phyloP scores from a whole-genome alignment of 1,140 invertebrate genomes.

The Papilio machaon region DNA sequence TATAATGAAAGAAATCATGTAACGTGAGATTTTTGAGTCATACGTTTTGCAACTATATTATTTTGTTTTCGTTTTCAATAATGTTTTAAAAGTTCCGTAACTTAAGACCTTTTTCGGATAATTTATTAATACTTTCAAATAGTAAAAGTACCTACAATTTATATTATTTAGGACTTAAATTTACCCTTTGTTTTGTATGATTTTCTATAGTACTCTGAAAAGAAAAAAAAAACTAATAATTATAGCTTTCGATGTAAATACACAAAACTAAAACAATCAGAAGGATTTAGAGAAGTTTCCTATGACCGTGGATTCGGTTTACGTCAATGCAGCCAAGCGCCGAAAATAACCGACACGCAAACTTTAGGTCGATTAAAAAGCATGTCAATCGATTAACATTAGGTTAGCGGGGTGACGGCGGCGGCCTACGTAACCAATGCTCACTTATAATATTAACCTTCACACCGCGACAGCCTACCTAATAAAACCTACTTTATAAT shows the following conservation, averaged over 20 bases:
- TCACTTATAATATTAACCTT: slow-evolving; percentile 24
- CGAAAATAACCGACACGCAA: slow-evolving; percentile 72
- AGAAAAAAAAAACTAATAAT: not conserved
- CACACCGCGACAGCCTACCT: not conserved
- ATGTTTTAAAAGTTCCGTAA: slow-evolving; percentile 32
- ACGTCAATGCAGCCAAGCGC: slow-evolving; percentile 74
- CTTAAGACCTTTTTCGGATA: slow-evolving; percentile 38
- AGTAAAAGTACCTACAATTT: not conserved
- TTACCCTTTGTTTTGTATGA: not conserved
- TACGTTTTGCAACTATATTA: slow-evolving; percentile 70
- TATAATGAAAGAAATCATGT: slow-evolving; percentile 77
- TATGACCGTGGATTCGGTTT: slow-evolving; percentile 70
- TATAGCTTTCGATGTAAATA: not conserved
- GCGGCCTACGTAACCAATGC: slow-evolving; percentile 35
- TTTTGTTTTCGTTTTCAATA: slow-evolving; percentile 54
- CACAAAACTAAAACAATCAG: slow-evolving; percentile 39
- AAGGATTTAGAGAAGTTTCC: slow-evolving; percentile 65
- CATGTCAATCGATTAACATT: slow-evolving; percentile 76
- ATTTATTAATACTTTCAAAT: not conserved
- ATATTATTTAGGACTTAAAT: not conserved
- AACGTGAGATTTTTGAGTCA: slow-evolving; percentile 76
- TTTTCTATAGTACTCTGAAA: not conserved
- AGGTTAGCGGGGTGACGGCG: slow-evolving; percentile 44
- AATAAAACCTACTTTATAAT: slow-evolving; percentile 23
- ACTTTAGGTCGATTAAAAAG: slow-evolving; percentile 64